Conservation (phyloP, 2,888 invertebrate species). For the Stenchaetothrips biformis region DNA sequence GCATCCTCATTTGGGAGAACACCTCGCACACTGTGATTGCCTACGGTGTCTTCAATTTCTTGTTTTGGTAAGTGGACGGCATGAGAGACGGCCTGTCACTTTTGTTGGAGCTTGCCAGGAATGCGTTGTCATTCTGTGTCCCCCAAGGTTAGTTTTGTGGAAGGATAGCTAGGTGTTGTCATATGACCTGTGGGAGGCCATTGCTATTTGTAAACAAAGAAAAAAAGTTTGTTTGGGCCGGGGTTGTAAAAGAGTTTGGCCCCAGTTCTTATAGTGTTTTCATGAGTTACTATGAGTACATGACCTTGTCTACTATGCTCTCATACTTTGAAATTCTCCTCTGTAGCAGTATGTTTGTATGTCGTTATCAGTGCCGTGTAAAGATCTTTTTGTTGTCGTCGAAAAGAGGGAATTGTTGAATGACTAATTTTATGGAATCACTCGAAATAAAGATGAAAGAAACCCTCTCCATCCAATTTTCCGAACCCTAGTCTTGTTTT, state of each 20-base stretch:
- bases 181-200: constrained; percentile 12
- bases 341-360: too few species aligned
- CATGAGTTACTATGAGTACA: too few species aligned
- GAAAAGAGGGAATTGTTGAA: too few species aligned
- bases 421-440: too few species aligned
- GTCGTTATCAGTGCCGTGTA: too few species aligned
- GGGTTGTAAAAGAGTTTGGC: too few species aligned
- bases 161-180: neutral
- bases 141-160: neutral
- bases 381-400: too few species aligned
- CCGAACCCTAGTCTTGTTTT: constrained; percentile 15
- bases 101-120: neutral
- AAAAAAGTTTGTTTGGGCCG: neutral
- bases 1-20: constrained; percentile 8
- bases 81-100: neutral
- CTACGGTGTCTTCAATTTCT: neutral
- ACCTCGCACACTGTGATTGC: neutral
- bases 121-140: neutral
- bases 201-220: constrained; percentile 14
- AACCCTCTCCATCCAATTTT: neutral
- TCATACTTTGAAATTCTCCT: too few species aligned
- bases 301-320: too few species aligned
- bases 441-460: neutral
- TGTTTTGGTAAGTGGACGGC: neutral
- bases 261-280: too few species aligned